A percentile compares a stretch with the other conserved stretches of the same genome.
phyloP scores from a whole-genome alignment of 1,140 invertebrate species.

The Microvelia longipes region DNA sequence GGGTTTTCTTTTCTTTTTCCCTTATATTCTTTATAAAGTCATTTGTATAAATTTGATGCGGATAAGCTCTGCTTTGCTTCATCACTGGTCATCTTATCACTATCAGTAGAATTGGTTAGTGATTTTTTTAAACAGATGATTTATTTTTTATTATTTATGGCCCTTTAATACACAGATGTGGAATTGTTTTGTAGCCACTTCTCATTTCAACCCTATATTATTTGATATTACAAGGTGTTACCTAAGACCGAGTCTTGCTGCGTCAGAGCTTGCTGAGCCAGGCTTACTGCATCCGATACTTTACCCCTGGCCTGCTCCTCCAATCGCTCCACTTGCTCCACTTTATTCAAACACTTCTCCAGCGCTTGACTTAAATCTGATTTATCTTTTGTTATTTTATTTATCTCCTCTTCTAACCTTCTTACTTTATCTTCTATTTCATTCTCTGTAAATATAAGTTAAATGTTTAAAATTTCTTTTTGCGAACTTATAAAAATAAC shows the following conservation, averaged over 20 bases:
- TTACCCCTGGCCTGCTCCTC: neutral
- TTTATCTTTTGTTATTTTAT: neutral
- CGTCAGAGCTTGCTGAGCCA: neutral
- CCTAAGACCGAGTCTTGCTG: neutral
- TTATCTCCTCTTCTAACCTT: neutral
- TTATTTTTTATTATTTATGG: neutral
- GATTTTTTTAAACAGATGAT: neutral
- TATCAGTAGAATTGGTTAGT: neutral
- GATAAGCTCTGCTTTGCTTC: neutral
- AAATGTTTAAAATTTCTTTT: too few species aligned
- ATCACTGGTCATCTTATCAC: neutral
- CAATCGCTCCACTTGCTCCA: neutral
- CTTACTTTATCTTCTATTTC: neutral
- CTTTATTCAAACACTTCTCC: neutral
- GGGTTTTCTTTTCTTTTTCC: too few species aligned
- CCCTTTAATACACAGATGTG: neutral
- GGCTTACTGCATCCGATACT: neutral
- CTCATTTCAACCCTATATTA: neutral
- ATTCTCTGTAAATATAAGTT: neutral
- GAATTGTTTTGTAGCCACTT: neutral
- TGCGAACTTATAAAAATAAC: too few species aligned
- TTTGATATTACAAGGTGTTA: neutral
- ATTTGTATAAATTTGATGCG: neutral
- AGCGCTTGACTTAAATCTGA: neutral
- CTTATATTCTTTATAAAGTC: too few species aligned